Evolutionary conservation across 1,140 invertebrate genomes (phyloP).

Genomic region (Ostrea denselamellosa): DNA sequence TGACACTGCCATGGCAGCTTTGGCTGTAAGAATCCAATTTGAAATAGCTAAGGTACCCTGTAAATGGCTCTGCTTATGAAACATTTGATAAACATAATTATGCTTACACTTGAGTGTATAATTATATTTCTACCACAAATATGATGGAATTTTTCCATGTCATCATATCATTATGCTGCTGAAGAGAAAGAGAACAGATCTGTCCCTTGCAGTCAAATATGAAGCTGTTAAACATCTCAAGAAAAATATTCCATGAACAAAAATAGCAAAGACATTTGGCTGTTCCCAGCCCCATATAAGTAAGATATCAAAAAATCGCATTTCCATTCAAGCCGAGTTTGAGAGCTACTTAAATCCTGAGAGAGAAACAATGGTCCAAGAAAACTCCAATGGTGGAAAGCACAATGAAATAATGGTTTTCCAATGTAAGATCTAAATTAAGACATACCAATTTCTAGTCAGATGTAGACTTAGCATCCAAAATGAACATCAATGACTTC

Average conservation of each 20-base stretch:
- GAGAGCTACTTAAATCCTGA: constrained; percentile 49
- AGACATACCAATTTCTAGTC: constrained; percentile 51
- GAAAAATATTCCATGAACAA: constrained; percentile 48
- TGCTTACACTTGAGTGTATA: no score
- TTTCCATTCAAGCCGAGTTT: constrained; percentile 49
- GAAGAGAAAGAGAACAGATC: constrained; percentile 48
- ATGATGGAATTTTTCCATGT: not conserved
- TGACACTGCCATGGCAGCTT: no score
- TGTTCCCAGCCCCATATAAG: constrained; percentile 58
- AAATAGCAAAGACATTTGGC: constrained; percentile 50
- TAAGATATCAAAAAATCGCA: constrained; percentile 48
- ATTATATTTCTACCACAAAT: no score
- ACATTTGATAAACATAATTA: no score
- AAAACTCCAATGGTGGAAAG: constrained; percentile 58
- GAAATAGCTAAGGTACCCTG: no score
- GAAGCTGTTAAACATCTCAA: constrained; percentile 50
- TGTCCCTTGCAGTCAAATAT: constrained; percentile 53
- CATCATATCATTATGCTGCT: not conserved
- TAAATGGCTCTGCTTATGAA: no score
- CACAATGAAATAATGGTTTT: constrained; percentile 54
- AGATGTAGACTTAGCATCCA: constrained; percentile 60
- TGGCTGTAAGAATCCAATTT: no score
- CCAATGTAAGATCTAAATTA: constrained; percentile 7
- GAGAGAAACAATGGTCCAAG: constrained; percentile 50
- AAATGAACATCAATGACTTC: constrained; percentile 66